Evolutionary conservation across 2,888 invertebrate species (phyloP), one percentile per base, ranked within the genome.

Genomic region (Erpobdella octoculata): DNA sequence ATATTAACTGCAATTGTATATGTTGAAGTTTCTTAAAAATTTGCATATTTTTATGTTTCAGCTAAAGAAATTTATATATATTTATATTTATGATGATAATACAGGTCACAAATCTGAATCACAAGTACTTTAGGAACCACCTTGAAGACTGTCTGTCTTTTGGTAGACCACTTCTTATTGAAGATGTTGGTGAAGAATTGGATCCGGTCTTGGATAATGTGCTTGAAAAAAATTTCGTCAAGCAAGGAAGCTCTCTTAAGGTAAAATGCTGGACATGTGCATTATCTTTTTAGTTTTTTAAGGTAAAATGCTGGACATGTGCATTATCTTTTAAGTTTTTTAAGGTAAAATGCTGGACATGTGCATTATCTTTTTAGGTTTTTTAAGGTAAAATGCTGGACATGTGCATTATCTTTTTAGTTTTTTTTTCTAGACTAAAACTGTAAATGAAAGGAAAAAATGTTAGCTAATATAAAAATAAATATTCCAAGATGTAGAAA

Each of bases 201-300:
- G 96, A 96, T 85, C 96, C 96, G 0, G 93, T 95, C 0, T 89
- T 96, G 71, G 96, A 96, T 81, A 96, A 96, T 83, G 92, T 96
- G 0, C 86, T 96, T 31, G 95, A 96, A 81, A 96, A 94, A 83
- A 96, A 96, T 84, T 96, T 95, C 80, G 94, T 96, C 70, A 95
- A 95, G 84, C 93, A 93, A 8, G 96, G 96, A 53, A 71, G 73
- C 33, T 67, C 73, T 9, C 70, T 71, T 46, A 75, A 75, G 70
- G 71, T 73, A 6, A 68, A n/a, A 8, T n/a, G n/a, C n/a, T n/a
- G n/a, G n/a, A n/a, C n/a, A n/a, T n/a, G n/a, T n/a, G n/a, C n/a
- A 41, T 41, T 41, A 41, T 41, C 9, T 21, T 61, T 61, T 21
- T 21, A 21, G 12, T 21, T 9, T n/a, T n/a, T n/a, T n/a, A n/a